Percentiles rank a stretch among this genome's conserved stretches.
These are phyloP conservation scores for Apteryx mantelli DNA, from an alignment of 2,113 vertebrate species.

Conservation along the genomic window DNA sequence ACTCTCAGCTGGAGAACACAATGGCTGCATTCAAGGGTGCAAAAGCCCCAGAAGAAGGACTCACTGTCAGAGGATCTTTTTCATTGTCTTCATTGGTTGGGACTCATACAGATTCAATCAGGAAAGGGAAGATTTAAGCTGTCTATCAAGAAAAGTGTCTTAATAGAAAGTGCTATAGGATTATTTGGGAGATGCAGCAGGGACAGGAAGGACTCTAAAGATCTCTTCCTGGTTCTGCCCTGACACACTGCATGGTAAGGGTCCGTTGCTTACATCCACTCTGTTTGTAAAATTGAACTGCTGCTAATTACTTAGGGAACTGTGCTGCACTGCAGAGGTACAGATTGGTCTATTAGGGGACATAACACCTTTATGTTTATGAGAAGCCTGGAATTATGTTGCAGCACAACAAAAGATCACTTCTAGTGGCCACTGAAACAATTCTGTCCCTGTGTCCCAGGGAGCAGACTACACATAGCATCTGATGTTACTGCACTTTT, in stretches of 20 bases:
- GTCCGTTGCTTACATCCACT: neutral
- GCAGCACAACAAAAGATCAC: neutral
- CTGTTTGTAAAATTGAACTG: neutral
- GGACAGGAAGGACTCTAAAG: neutral
- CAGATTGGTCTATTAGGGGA: neutral
- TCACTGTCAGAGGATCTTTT: neutral
- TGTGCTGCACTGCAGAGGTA: neutral
- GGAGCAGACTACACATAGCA: neutral
- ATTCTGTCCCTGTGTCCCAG: neutral
- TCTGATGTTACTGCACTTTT: neutral
- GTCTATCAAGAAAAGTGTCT: neutral
- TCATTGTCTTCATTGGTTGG: neutral
- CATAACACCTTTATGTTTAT: neutral
- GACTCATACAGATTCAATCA: neutral
- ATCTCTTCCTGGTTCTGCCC: neutral
- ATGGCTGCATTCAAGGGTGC: neutral
- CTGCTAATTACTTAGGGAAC: neutral
- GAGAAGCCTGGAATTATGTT: neutral
- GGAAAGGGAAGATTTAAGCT: neutral
- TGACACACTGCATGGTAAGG: neutral
- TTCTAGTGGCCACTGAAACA: neutral
- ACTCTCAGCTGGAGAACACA: neutral
- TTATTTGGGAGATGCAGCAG: neutral
- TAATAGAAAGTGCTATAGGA: neutral
- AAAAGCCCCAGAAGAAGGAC: neutral